phyloP scores from a whole-genome alignment of 2,113 vertebrate species.

The human region GRCh38 chr20:55781001-55781500 shows the following conservation, averaged over 20 bases:
- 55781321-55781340: neutral
- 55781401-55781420: neutral
- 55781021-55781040: neutral
- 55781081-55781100: neutral
- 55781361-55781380: neutral
- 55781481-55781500: fast-evolving
- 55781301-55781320: neutral
- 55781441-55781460: neutral
- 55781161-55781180: neutral
- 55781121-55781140: fast-evolving
- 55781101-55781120: neutral
- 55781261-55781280: too few species aligned
- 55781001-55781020: neutral
- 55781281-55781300: neutral
- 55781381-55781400: neutral
- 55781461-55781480: neutral
- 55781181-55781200: neutral
- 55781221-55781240: neutral
- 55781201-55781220: neutral
- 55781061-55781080: neutral
- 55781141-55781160: neutral
- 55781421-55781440: neutral
- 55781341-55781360: too few species aligned
- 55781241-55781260: neutral
- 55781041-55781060: neutral